Evolutionary conservation across 2,888 invertebrate genomes (phyloP), one percentile per base, ranked within the genome.

Genomic region (Plemyria rubiginata): DNA sequence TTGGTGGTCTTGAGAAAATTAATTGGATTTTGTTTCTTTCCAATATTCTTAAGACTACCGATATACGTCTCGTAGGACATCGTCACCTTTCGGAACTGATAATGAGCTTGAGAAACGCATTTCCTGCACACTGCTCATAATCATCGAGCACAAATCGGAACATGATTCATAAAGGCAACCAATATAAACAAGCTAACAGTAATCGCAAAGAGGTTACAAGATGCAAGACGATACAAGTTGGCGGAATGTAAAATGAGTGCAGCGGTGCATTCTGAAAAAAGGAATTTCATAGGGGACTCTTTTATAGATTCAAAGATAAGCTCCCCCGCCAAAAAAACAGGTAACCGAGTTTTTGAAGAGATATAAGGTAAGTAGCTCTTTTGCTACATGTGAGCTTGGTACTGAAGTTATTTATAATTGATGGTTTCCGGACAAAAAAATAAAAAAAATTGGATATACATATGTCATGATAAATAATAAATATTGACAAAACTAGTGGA

Each of bases 331-430:
- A 38, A 38, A 38, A 38, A 38, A 32, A 32, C 32, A 32, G 7
- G 32, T 12, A 40, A 9, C 12, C 5, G 41, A 40, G 0, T 6
- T 15, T 43, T 43, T 15, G 43, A 43, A 43, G 13, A 15, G 7
- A 6, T 13, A 32, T 38, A 15, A 15, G 6, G 38, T 48, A 11
- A n/a, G n/a, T 1, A 48, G 40, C 49, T 49, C 28, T 22, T 49
- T 36, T 38, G 13, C 22, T 46, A 38, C 16, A 46, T 55, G 54
- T 29, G n/a, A 22, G 36, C 54, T 36, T 55, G 54, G 54, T 55
- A 32, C 8, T 46, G 4, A 40, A 40, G 13, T 38, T 38, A 36
- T 36, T 36, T 8, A 36, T 38, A 11, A 11, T 38, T 38, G 9
- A 38, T 38, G 3, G 36, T 32, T 8, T 8, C 8, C 36, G 9